Base-by-base conservation (phyloP, 2,888 invertebrate genomes). In the Autographa pulchrina region DNA sequence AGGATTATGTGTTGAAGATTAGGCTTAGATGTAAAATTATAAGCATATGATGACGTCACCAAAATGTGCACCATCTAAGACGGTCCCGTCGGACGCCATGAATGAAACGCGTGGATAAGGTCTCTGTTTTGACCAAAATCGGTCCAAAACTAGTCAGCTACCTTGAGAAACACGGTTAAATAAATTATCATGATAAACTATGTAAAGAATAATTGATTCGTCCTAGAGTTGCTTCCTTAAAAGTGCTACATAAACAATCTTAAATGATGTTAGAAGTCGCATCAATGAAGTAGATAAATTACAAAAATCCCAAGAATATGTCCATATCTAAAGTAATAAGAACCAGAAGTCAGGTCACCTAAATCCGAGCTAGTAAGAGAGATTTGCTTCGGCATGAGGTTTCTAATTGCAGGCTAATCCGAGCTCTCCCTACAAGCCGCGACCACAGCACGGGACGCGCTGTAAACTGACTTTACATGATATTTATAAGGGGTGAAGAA, bases 381-480 rank as follows among this genome's bases (percentile, higher is more conserved):
- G 80, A 80, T 82, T 81, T 80, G 75, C 79, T 62, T 54, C 68
- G 43, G 68, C 76, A 78, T 80, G 78, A 77, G 82, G 71, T 82
- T 84, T 82, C 81, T 89, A 88, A 88, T 88, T 89, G 86, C 84
- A 74, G 81, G 78, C 81, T 87, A 88, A 88, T 88, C 87, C 80
- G 56, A 72, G 83, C 78, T 82, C 70, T 68, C 74, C 68, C 63
- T 73, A 63, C 62, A 77, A 81, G 78, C 77, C 77, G 16, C 62
- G 18, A 61, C 65, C 69, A 62, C 68, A 56, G 63, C 66, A 77
- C 56, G 66, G 38, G 11, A n/a, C 32, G 62, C 66, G 64, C 35
- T 72, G 68, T 78, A 72, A 65, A n/a, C 68, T 65, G 58, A 52
- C 60, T 68, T 73, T 74, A 81, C 77, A 68, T 38, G 20, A 9